Evolutionary conservation across 2,797 vertebrate species (phyloP).

Genomic region (Urophycis tenuis): DNA sequence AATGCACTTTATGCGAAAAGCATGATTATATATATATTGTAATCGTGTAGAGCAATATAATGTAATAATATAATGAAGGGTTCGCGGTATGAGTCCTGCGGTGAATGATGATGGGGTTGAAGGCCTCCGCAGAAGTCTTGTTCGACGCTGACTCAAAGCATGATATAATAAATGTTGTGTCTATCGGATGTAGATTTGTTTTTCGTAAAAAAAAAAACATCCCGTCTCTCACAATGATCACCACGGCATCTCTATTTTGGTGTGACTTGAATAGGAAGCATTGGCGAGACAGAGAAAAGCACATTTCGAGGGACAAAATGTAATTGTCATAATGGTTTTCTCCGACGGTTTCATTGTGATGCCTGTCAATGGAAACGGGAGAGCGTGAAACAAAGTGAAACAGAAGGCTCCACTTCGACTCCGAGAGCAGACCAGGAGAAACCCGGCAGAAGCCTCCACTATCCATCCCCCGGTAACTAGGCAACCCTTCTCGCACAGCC

Average conservation of each 20-base stretch:
- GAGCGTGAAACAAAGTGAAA: background rate
- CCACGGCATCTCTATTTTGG: background rate
- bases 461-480: background rate
- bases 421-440: background rate
- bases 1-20: conserved; percentile 12
- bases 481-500: background rate
- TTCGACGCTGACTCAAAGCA: background rate
- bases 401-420: background rate
- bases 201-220: background rate
- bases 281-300: background rate
- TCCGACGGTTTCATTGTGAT: background rate
- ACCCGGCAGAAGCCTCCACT: background rate
- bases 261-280: background rate
- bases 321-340: background rate
- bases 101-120: background rate
- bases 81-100: background rate
- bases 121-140: background rate
- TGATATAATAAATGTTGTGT: background rate
- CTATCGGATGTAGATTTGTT: background rate
- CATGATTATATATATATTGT: conserved; percentile 2
- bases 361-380: background rate
- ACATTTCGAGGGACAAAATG: background rate
- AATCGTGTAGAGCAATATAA: conserved; percentile 11
- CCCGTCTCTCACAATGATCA: background rate
- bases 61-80: background rate